Percentiles rank a stretch among this genome's conserved stretches.
phyloP scores from a whole-genome alignment of 2,113 vertebrate genomes.

The Mastomys natalensis region DNA sequence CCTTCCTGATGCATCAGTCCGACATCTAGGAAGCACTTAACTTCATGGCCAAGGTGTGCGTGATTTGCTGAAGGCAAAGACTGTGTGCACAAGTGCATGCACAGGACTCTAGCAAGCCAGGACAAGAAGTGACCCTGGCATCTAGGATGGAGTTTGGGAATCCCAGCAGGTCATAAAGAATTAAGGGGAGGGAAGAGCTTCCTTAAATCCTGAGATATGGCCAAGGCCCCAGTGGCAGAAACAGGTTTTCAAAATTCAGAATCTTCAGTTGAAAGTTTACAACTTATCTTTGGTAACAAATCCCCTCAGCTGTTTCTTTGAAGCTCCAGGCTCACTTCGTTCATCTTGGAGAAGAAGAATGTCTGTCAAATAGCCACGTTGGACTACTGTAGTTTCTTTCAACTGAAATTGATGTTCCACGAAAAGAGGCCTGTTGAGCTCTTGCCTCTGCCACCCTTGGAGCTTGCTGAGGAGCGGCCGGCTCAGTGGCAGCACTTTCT shows the following conservation, averaged over 20 bases:
- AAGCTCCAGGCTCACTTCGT: background rate
- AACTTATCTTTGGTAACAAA: slow-evolving; percentile 58
- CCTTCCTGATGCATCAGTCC: background rate
- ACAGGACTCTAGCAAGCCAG: background rate
- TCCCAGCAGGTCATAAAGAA: background rate
- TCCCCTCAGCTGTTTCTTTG: slow-evolving; percentile 55
- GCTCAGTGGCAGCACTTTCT: background rate
- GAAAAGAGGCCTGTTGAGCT: background rate
- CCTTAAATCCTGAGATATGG: background rate
- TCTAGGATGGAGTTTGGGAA: background rate
- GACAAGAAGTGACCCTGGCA: background rate
- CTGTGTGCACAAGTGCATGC: too few species aligned
- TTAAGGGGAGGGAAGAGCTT: background rate
- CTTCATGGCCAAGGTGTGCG: background rate
- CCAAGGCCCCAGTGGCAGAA: slow-evolving; percentile 18
- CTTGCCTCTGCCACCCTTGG: background rate
- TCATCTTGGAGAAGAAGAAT: slow-evolving; percentile 66
- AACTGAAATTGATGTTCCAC: background rate
- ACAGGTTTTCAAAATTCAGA: slow-evolving; percentile 48
- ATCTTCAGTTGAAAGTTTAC: slow-evolving; percentile 55
- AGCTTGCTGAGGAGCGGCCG: background rate
- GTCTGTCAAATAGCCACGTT: background rate
- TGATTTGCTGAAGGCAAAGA: background rate
- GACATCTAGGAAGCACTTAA: background rate
- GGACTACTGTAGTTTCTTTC: slow-evolving; percentile 25